Base-by-base conservation (phyloP, 2,113 vertebrate species). In the Aplodontia rufa region DNA sequence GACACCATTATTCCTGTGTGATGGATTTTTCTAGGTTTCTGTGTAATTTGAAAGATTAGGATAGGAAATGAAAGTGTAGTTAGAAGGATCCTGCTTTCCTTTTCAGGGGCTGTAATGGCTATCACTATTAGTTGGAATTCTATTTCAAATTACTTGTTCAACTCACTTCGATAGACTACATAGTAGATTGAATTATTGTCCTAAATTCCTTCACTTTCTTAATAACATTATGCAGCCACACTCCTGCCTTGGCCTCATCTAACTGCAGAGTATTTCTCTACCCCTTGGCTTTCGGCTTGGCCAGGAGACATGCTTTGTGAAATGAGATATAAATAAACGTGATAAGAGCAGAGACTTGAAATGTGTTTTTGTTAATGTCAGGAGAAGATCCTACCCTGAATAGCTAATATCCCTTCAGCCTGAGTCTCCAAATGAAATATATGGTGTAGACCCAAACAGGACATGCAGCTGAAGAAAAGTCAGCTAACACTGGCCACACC, bases 31-130 rank as follows among this genome's bases (percentile, higher is more conserved):
- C n/a, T 24, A 89, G 75, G 53, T 51, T 84, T 86, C 45, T 72
- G 19, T 24, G 5, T 83, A 95, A 72, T 49, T 81, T 92, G 49
- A 85, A 90, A 93, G 22, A 81, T 72, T 85, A 89, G n/a, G 51
- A 5, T 64, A 85, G 28, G 35, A 94, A 92, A 92, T 75, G 91
- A 26, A 66, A 75, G 22, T 22, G 55, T 2, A 95, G 26, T 92
- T 37, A 86, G 71, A 87, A 30, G 20, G 47, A 87, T 87, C 8
- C 71, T 75, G 17, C 3, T 76, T 94, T 92, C 51, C 93, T 93
- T 64, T 55, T 20, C 12, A 79, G 17, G 20, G 32, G 16, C 55
- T 66, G 17, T 58, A 90, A 82, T 28, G 42, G 51, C 20, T 74
- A 3, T 60, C 91, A 88, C 55, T 74, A 87, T 42, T 69, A 78